Evolutionary conservation across 1,140 invertebrate species (phyloP), one percentile per base, ranked within the genome.

Genomic region (Sitophilus oryzae): DNA sequence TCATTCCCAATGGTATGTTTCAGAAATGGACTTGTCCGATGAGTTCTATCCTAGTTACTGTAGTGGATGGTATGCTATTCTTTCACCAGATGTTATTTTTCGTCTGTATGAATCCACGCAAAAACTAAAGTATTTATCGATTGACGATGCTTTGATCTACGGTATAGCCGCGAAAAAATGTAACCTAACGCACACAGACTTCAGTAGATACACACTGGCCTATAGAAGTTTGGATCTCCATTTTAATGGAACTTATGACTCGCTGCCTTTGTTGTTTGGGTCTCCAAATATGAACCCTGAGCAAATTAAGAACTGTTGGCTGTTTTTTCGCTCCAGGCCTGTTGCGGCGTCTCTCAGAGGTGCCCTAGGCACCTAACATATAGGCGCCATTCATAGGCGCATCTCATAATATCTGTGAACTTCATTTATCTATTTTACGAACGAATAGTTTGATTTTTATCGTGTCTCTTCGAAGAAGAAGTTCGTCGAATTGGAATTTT

Each of bases 111-210:
- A 6, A 1, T 18, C 16, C 11, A 50, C 58, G 9, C 58, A 63
- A 38, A 58, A 60, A 36, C 18, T 50, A 0, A 42, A 55, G 1
- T 63, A 60, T 70, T 89, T 91, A 73, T 91, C 88, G 88, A 86
- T 91, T 41, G 88, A 92, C 67, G 88, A 91, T 73, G 86, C 89
- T 10, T 82, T 85, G 60, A 74, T 91, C 15, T 89, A 87, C 2
- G 89, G 88, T 22, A 81, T 81, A 9, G 67, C 89, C 44, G 80
- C 82, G 1, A 70, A 78, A 59, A 76, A 77, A 63, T 5, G 5
- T 5, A 30, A 30, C 11, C 11, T 30, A 11, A 30, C 5, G 11
- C 25, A 30, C 11, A 30, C 25, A 5, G 25, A 30, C 11, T 6
- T 30, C 5, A 30, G 25, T 11, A 30, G 25, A 11, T 30, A 30